These are phyloP conservation scores for Planiliza haematocheilus DNA, from an alignment of 2,113 vertebrate species.

Conservation along the genomic window DNA sequence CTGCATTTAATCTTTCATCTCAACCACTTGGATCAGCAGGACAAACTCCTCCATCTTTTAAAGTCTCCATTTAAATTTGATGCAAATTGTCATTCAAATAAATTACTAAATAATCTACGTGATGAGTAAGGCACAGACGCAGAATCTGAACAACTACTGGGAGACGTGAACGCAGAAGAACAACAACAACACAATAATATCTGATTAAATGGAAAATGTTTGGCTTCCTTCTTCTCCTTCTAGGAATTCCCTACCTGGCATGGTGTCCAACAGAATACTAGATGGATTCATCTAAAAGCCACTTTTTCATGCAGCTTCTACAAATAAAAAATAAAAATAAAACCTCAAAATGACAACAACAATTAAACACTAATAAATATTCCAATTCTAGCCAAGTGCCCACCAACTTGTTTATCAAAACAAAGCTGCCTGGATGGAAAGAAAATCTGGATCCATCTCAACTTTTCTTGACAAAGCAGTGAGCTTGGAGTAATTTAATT, in stretches of 20 bases:
- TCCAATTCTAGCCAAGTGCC: neutral
- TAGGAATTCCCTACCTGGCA: neutral
- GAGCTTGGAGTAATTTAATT: neutral
- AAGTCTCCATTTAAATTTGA: no score
- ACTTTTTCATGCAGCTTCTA: neutral
- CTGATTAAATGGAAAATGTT: no score
- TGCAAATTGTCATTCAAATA: no score
- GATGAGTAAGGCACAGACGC: no score
- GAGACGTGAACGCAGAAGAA: no score
- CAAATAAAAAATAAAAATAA: no score
- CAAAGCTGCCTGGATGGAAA: neutral
- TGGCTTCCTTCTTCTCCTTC: neutral
- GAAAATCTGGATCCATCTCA: neutral
- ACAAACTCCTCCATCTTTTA: no score
- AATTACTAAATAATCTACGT: no score
- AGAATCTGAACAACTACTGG: no score
- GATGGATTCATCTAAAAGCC: neutral
- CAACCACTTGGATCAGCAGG: no score
- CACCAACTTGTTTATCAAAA: slow-evolving; percentile 20
- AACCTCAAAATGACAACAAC: neutral
- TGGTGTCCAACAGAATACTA: neutral
- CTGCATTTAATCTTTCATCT: no score
- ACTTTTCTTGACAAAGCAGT: neutral
- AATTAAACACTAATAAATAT: neutral
- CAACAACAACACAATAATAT: no score